phyloP scores from a whole-genome alignment of 2,888 invertebrate species.

The Aspidiotus destructor region DNA sequence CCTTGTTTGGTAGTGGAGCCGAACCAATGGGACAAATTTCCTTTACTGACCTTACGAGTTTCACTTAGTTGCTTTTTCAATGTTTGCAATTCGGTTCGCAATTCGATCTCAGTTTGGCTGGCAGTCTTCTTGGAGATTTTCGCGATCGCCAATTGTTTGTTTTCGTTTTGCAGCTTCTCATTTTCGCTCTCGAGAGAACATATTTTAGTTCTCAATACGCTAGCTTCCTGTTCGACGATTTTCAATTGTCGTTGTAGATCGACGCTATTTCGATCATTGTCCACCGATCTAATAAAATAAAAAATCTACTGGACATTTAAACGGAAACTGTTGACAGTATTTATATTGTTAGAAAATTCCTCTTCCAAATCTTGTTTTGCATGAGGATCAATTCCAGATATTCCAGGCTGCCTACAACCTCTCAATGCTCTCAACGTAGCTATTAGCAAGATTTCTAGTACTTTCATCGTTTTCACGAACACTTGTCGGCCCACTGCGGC shows the following conservation, averaged over 20 bases:
- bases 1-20: too few relatives aligned
- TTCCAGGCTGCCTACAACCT: too few relatives aligned
- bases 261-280: constrained; percentile 54
- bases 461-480: too few relatives aligned
- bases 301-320: constrained; percentile 33
- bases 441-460: too few relatives aligned
- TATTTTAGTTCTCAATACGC: constrained; percentile 56
- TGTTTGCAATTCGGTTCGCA: constrained; percentile 51
- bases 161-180: constrained; percentile 62
- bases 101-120: constrained; percentile 49
- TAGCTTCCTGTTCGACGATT: constrained; percentile 66
- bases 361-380: too few relatives aligned
- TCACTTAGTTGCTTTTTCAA: constrained; percentile 55
- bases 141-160: constrained; percentile 57
- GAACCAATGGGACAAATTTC: too few relatives aligned
- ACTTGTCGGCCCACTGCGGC: too few relatives aligned
- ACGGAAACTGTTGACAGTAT: neutral
- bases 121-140: constrained; percentile 46
- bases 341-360: too few relatives aligned
- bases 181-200: constrained; percentile 63
- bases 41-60: constrained; percentile 39
- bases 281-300: constrained; percentile 47
- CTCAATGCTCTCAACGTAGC: too few relatives aligned
- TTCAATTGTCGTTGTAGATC: constrained; percentile 65
- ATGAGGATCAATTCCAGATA: too few relatives aligned